These are phyloP conservation scores for Bubo bubo DNA, from an alignment of 2,113 vertebrate species.

Conservation along the genomic window DNA sequence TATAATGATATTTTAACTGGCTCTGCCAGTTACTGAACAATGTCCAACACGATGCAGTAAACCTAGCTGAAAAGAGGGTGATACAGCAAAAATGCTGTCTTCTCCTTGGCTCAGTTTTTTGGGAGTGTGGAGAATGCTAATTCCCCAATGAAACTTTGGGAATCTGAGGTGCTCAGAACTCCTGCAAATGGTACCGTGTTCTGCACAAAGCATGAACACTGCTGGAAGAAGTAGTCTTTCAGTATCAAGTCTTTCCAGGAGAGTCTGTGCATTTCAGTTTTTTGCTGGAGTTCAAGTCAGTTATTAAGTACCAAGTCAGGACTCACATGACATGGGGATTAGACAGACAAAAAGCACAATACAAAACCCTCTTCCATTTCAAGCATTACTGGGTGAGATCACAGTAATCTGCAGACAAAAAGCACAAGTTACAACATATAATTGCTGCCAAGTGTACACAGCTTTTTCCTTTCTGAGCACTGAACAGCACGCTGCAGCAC, in stretches of 20 bases:
- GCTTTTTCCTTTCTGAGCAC: not conserved
- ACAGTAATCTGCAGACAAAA: constrained; percentile 60
- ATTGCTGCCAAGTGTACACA: constrained; percentile 44
- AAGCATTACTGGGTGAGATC: constrained; percentile 62
- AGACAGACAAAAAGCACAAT: constrained; percentile 56
- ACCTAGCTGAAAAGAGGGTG: not conserved
- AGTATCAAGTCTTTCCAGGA: not conserved
- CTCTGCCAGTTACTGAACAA: not conserved
- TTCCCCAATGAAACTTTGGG: not conserved
- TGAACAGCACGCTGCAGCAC: not conserved
- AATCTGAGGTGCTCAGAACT: not conserved
- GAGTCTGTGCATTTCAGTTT: not conserved
- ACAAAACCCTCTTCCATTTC: constrained; percentile 56
- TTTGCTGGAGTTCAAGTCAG: not conserved
- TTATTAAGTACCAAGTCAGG: not conserved
- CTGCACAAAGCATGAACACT: not conserved
- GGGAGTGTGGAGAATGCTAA: not conserved
- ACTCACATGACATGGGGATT: constrained; percentile 40
- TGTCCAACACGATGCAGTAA: not conserved
- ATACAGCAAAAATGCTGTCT: not conserved
- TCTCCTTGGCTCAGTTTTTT: not conserved
- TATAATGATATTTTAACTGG: not conserved
- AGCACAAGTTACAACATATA: constrained; percentile 12
- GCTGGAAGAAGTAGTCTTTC: not conserved
- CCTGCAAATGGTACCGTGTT: not conserved